Base-by-base conservation (phyloP, 1,140 invertebrate species). In the Pseudomyrmex sp. region DNA sequence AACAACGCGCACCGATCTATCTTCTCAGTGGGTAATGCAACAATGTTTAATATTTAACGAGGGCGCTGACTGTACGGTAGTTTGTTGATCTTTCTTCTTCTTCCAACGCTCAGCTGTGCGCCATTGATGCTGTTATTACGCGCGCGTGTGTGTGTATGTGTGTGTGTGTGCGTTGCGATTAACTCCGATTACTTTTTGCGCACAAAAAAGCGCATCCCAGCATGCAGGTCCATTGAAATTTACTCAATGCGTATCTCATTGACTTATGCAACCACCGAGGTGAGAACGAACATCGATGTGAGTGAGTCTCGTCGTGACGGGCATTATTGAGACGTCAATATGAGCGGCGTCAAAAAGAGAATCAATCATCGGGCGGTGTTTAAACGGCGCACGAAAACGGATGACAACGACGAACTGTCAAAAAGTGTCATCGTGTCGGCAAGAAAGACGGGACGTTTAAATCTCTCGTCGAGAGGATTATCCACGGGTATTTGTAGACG, bases 401-500 rank as follows among this genome's bases (percentile, higher is more conserved):
- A 96, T 74, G 96, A 97, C 87, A 95, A 97, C 79, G 94, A 94
- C 75, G 95, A 96, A 90, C 90, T 98, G 65, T 95, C 97, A 54
- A 94, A 95, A 46, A 95, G 95, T 62, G 92, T 98, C 74, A 95
- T 98, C 69, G 96, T 98, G 93, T 95, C 96, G 85, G 97, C 97
- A 3, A 95, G 97, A 89, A 96, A 96, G 91, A 96, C 96, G 74
- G 98, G 98, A 23, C 95, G 96, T 83, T 94, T 98, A 18, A 97
- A 97, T 95, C 95, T 98, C 77, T 96, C 97, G 52, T 96, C 96
- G 82, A 96, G 96, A 92, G 97, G 96, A 77, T 93, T 98, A 74
- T 95, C 95, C 44, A 95, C 95, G 94, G 97, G 98, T 98, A 94
- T 94, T 94, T 91, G 46, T 44, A 70, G 46, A 83, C 59, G 63